Evolutionary conservation across 2,797 vertebrate species (phyloP), one percentile per base, ranked within the genome.

Genomic region (Malurus splendens): DNA sequence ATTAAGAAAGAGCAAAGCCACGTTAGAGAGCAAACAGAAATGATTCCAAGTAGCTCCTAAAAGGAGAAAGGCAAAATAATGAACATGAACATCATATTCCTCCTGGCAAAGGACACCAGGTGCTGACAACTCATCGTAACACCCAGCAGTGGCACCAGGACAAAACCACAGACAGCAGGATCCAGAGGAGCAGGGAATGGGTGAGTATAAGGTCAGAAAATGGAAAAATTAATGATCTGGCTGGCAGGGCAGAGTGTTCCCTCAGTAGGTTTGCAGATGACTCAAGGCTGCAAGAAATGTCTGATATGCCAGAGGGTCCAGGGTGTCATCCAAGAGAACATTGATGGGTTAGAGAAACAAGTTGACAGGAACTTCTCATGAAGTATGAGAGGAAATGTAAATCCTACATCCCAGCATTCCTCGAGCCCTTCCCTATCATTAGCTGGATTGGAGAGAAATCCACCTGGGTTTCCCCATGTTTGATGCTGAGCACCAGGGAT

Each of bases 61-160:
- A 41, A 61, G 27, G 9, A 87, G 10, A 5, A 48, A 55, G 36
- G 55, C 2, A 32, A 67, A 67, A 32, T 25, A 44, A 48, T 32
- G 6, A 1, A 13, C 2, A 2, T 14, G 42, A 74, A 30, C 28
- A 55, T 32, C 14, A 22, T 32, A 50, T 25, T 55, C 36, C 16
- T 67, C 27, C 19, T 61, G n/a, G 41, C 14, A 48, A 80, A 48
- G 47, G 41, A 54, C 18, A 36, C 25, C 36, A 75, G 24, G 54
- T 42, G 12, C 50, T 82, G 38, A 45, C 23, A 73, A 44, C 6
- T 41, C 60, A 28, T 24, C 0, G 0, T 18, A 60, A 27, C 10
- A 55, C 22, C 14, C 18, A n/a, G 23, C 11, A 32, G 10, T n/a
- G 51, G 19, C 27, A 52, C 18, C 44, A 25, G 30, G 56, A 65